These are phyloP conservation scores for Athrips mouffetella DNA, from an alignment of 2,888 invertebrate species.

Conservation along the genomic window DNA sequence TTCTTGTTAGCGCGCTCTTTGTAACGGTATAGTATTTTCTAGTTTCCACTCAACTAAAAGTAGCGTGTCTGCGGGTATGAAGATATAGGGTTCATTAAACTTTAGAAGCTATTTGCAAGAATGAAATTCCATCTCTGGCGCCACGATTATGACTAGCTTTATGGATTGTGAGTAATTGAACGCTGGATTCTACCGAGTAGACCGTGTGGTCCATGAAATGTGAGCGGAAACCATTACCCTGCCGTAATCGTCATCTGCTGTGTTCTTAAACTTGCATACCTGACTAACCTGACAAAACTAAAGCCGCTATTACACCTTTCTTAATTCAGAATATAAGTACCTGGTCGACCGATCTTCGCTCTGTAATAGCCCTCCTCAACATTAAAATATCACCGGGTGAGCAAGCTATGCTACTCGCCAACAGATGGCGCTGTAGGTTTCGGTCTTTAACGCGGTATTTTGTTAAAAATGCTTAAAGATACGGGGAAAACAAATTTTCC, in stretches of 20 bases:
- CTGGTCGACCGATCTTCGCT: no score
- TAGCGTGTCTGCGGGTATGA: background rate
- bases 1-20: slow-evolving; percentile 6
- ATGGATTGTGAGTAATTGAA: slow-evolving; percentile 14
- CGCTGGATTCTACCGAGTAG: background rate
- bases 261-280: no score
- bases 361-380: no score
- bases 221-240: background rate
- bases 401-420: no score
- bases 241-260: background rate
- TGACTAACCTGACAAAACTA: no score
- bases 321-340: no score
- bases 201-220: slow-evolving; percentile 1
- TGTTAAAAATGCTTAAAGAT: no score
- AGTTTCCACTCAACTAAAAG: slow-evolving; percentile 3
- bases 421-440: no score
- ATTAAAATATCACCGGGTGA: no score
- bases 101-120: slow-evolving; percentile 4
- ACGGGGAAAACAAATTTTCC: no score
- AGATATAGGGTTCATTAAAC: slow-evolving; percentile 12
- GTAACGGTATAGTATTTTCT: slow-evolving; percentile 6
- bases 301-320: no score
- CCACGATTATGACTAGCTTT: slow-evolving; percentile 6
- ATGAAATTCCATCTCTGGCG: slow-evolving; percentile 17
- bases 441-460: no score